Evolutionary conservation across 1,140 invertebrate species (phyloP).

Genomic region (Sycobia sp.): DNA sequence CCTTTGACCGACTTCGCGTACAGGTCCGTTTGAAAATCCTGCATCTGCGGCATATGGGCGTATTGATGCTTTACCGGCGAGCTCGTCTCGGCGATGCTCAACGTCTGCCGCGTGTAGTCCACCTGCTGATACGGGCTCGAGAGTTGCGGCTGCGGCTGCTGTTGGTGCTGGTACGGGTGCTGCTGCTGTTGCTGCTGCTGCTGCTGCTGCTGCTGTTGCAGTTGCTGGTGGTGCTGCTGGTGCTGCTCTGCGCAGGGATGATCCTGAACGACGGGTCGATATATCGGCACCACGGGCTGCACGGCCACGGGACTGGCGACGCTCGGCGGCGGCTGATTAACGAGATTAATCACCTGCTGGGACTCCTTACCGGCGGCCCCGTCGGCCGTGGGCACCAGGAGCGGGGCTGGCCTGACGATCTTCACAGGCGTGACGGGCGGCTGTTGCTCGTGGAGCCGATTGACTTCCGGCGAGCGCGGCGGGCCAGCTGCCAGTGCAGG

Average conservation of each 20-base stretch:
- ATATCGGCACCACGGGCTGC: constrained; percentile 44
- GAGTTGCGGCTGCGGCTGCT: background rate
- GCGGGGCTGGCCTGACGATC: constrained; percentile 14
- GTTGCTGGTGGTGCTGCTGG: background rate
- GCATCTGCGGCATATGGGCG: constrained; percentile 25
- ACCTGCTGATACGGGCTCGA: background rate
- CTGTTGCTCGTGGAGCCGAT: background rate
- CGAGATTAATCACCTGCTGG: constrained; percentile 47
- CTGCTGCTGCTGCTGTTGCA: background rate
- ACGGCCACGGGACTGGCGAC: constrained; percentile 49
- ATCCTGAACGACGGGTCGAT: constrained; percentile 24
- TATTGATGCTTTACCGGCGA: constrained; percentile 16
- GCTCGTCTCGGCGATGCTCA: constrained; percentile 5
- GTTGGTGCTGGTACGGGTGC: background rate
- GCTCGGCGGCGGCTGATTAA: constrained; percentile 46
- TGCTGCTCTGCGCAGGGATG: constrained; percentile 7
- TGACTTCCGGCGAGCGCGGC: background rate
- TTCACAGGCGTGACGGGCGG: background rate
- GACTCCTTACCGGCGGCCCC: constrained; percentile 42
- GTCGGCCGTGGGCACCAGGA: too few relatives aligned
- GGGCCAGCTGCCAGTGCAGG: too few relatives aligned
- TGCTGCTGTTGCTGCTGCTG: background rate
- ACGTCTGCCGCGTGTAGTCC: too few relatives aligned
- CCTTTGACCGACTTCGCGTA: constrained; percentile 8
- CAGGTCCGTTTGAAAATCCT: background rate